These are phyloP conservation scores for Micromesistius poutassou DNA, from an alignment of 2,797 vertebrate species.

Conservation along the genomic window DNA sequence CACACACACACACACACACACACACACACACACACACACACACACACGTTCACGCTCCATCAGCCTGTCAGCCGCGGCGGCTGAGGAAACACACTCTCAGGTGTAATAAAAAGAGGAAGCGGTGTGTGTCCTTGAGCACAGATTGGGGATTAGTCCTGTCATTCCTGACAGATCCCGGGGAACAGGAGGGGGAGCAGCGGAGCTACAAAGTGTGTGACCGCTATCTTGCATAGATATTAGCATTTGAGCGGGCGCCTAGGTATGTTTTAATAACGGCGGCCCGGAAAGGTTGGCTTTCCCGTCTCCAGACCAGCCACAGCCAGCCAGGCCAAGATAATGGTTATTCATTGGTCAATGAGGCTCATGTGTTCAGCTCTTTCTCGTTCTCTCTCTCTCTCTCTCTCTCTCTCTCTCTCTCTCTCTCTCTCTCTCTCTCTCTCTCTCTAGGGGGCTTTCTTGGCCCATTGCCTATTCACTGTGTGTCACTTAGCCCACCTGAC, in stretches of 20 bases:
- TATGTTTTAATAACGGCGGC: background rate
- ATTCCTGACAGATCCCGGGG: constrained; percentile 52
- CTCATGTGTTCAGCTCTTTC: background rate
- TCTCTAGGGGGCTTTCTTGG: too few species aligned
- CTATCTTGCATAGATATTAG: background rate
- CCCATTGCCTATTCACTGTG: too few species aligned
- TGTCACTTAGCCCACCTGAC: too few species aligned
- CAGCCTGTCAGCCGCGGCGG: constrained; percentile 29
- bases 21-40: constrained; percentile 1
- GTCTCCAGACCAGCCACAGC: constrained; percentile 22
- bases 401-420: background rate
- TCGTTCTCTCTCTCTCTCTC: background rate
- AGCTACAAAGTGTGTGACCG: background rate
- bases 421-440: background rate
- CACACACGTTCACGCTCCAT: constrained; percentile 11
- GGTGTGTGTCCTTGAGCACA: constrained; percentile 51
- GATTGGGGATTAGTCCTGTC: constrained; percentile 50
- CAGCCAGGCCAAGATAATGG: background rate
- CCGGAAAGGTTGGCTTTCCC: too few species aligned
- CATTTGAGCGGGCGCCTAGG: background rate
- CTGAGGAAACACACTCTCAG: constrained; percentile 44
- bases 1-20: too few species aligned
- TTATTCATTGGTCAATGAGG: constrained; percentile 1
- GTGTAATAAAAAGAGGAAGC: constrained; percentile 46
- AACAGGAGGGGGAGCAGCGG: background rate